Conservation (phyloP, 2,888 invertebrate species). For the Heliconius charithonia region DNA sequence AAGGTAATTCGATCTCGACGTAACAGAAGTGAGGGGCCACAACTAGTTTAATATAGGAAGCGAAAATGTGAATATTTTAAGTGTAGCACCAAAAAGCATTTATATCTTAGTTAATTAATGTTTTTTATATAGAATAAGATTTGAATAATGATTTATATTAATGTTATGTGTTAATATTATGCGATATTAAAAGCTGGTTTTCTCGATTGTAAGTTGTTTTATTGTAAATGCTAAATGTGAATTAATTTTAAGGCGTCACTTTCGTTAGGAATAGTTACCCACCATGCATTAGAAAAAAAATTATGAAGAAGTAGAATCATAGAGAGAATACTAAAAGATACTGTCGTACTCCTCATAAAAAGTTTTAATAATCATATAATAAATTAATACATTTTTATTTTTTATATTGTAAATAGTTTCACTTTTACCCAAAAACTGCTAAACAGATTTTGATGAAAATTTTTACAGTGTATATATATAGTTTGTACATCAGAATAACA, state of each 20-base stretch:
- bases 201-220: conserved; percentile 24
- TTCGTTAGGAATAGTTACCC: neutral
- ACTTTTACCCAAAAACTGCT: no score
- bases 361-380: no score
- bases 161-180: conserved; percentile 33
- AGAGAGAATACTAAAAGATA: no score
- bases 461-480: no score
- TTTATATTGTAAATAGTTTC: no score
- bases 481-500: no score
- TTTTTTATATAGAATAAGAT: conserved; percentile 34
- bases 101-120: conserved; percentile 47
- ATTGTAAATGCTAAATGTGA: neutral
- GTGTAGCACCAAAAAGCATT: conserved; percentile 56
- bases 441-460: no score
- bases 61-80: conserved; percentile 38
- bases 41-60: conserved; percentile 21
- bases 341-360: no score
- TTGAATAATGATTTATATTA: conserved; percentile 31
- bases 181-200: conserved; percentile 37
- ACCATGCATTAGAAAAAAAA: neutral
- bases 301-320: neutral
- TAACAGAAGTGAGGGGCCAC: conserved; percentile 14
- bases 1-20: neutral
- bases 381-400: no score
- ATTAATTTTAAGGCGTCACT: neutral